Percentiles rank a stretch among this genome's conserved stretches.
phyloP scores from a whole-genome alignment of 2,888 invertebrate genomes.

The Cantharis nigra region DNA sequence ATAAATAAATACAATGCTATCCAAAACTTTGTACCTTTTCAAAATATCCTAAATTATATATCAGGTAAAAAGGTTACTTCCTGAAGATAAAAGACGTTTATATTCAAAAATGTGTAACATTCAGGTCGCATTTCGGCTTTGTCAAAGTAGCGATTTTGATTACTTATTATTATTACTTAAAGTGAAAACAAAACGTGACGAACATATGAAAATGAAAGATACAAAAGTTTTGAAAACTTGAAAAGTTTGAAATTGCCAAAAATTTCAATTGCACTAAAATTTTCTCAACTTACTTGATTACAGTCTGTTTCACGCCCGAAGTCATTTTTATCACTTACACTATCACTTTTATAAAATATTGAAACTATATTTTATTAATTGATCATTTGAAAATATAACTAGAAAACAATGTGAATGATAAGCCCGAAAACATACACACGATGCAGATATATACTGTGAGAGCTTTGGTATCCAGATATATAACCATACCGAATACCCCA shows the following conservation, averaged over 20 bases:
- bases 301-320: slow-evolving; percentile 60
- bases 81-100: not conserved
- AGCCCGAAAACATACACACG: slow-evolving; percentile 24
- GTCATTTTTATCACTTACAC: slow-evolving; percentile 50
- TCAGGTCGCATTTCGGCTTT: slow-evolving; percentile 5
- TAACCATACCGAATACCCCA: slow-evolving; percentile 35
- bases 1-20: not conserved
- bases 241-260: slow-evolving; percentile 13
- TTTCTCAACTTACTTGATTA: slow-evolving; percentile 58
- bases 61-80: slow-evolving; percentile 1
- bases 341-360: slow-evolving; percentile 13
- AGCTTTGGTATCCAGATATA: slow-evolving; percentile 31
- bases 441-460: slow-evolving; percentile 26
- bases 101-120: not conserved
- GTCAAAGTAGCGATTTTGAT: not conserved
- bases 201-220: not conserved
- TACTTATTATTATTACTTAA: not conserved
- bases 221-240: slow-evolving; percentile 9
- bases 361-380: slow-evolving; percentile 5
- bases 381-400: slow-evolving; percentile 4
- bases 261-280: not conserved
- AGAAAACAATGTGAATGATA: slow-evolving; percentile 2
- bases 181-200: not conserved
- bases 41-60: not conserved
- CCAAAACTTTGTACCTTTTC: not conserved